Percentiles rank a stretch among this genome's conserved stretches.
Evolutionary conservation across 2,797 vertebrate genomes (phyloP).

Genomic region (Gadopsis bispinosus): DNA sequence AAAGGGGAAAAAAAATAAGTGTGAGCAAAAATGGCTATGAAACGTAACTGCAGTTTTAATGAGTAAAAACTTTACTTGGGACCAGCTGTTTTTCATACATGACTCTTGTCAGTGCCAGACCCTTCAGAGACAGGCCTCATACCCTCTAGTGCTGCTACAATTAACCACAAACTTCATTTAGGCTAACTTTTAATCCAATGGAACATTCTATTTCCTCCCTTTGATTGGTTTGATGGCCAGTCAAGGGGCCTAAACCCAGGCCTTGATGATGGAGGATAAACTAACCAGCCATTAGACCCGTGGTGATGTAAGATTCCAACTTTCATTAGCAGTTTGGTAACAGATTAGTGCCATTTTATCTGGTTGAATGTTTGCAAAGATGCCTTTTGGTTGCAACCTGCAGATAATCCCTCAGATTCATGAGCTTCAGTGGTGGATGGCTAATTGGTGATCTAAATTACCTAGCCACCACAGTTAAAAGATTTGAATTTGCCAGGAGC

Average conservation of each 20-base stretch:
- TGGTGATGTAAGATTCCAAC: neutral
- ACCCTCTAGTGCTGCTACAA: constrained; percentile 5
- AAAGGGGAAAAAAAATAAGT: neutral
- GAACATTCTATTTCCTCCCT: constrained; percentile 9
- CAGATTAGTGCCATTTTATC: neutral
- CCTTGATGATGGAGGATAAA: neutral
- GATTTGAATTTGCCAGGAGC: no score
- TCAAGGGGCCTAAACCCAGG: neutral
- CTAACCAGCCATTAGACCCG: neutral
- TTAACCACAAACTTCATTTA: constrained; percentile 12
- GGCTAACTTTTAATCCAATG: neutral
- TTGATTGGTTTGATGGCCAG: neutral
- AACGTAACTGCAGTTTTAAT: constrained; percentile 43
- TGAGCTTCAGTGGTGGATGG: no score
- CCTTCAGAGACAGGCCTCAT: neutral
- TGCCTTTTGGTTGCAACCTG: neutral
- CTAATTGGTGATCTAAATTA: no score
- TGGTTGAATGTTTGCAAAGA: neutral
- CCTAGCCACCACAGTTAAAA: no score
- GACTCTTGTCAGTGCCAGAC: constrained; percentile 1
- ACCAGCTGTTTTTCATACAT: constrained; percentile 46
- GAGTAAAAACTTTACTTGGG: constrained; percentile 25
- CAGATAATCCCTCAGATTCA: no score
- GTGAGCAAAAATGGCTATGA: constrained; percentile 19
- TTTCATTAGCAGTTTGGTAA: neutral